A percentile compares a stretch with the other conserved stretches of the same genome.
Evolutionary conservation across 2,888 invertebrate genomes (phyloP).

Genomic region (Melangyna quadrimaculata): DNA sequence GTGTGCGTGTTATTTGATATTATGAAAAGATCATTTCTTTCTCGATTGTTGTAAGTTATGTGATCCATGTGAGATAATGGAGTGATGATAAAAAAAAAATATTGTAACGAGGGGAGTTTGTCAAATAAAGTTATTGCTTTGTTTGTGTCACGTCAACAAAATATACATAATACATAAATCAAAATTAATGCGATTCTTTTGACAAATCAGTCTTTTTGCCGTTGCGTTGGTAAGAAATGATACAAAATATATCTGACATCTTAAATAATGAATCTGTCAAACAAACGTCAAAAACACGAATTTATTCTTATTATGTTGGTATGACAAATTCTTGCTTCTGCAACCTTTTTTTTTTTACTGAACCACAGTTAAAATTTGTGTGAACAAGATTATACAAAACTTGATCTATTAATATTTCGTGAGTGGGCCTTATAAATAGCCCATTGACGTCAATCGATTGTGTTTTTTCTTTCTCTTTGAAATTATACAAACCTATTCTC

Average conservation of each 20-base stretch:
- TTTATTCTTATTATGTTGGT: too few relatives aligned
- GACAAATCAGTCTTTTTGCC: not conserved
- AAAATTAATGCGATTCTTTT: not conserved
- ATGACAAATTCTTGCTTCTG: too few relatives aligned
- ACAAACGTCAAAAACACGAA: not conserved
- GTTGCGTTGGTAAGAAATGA: too few relatives aligned
- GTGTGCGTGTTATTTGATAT: constrained; percentile 17
- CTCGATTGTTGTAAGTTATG: not conserved
- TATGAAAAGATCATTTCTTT: constrained; percentile 6
- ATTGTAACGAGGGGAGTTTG: not conserved
- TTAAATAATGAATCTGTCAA: not conserved
- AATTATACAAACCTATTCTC: not conserved
- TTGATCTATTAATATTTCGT: not conserved
- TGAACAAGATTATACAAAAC: not conserved
- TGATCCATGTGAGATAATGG: not conserved
- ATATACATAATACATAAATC: not conserved
- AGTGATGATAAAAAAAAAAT: not conserved
- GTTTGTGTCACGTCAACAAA: not conserved
- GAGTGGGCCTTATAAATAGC: not conserved
- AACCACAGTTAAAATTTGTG: not conserved
- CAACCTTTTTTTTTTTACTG: not conserved
- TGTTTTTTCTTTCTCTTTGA: not conserved
- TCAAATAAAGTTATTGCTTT: not conserved
- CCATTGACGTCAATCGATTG: constrained; percentile 8
- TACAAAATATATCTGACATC: too few relatives aligned